These are phyloP conservation scores for Corythoichthys intestinalis DNA, from an alignment of 2,113 vertebrate species.

Conservation along the genomic window DNA sequence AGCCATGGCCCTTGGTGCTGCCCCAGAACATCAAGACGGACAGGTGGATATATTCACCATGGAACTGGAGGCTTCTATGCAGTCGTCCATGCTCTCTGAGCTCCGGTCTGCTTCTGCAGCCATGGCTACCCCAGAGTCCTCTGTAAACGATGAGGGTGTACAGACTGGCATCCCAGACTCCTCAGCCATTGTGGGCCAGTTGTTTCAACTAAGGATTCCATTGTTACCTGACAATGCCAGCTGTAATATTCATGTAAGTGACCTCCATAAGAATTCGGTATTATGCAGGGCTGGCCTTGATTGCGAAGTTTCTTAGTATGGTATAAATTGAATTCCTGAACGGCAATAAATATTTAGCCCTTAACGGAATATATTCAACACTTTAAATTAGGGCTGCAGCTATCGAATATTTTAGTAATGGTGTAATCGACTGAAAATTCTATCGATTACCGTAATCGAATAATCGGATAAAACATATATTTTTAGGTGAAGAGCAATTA, in stretches of 20 bases:
- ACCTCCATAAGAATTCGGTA: background rate
- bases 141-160: constrained; percentile 58
- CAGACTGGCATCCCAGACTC: constrained; percentile 84
- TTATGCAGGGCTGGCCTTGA: background rate
- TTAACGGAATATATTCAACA: too few relatives aligned
- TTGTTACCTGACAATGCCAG: constrained; percentile 71
- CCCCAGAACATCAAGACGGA: constrained; percentile 72
- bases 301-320: constrained; percentile 33
- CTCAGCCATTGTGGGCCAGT: constrained; percentile 82
- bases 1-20: constrained; percentile 63
- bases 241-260: constrained; percentile 63
- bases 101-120: constrained; percentile 73
- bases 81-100: constrained; percentile 79
- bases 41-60: constrained; percentile 77
- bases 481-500: too few relatives aligned
- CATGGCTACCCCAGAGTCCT: constrained; percentile 77
- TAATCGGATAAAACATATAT: too few relatives aligned
- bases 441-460: too few relatives aligned
- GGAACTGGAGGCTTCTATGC: constrained; percentile 92
- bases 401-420: too few relatives aligned
- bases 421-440: too few relatives aligned
- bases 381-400: too few relatives aligned
- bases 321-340: too few relatives aligned
- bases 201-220: constrained; percentile 83
- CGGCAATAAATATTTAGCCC: too few relatives aligned